phyloP scores from a whole-genome alignment of 92 coral and sea anemone species.

The Actinostola sp. region DNA sequence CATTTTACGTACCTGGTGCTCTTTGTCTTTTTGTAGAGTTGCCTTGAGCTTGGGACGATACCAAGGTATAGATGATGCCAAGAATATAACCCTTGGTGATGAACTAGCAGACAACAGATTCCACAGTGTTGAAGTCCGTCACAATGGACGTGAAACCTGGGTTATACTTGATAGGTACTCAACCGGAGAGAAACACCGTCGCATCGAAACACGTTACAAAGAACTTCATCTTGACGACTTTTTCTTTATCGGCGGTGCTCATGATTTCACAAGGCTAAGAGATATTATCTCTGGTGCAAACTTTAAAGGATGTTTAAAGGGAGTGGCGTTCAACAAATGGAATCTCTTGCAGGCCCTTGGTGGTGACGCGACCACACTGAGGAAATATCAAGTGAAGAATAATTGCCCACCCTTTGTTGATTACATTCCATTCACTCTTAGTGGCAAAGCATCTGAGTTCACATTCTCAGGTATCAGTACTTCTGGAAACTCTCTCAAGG shows the following conservation, averaged over 20 bases:
- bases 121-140: slow-evolving; percentile 55
- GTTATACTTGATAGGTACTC: slow-evolving; percentile 48
- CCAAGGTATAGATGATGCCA: slow-evolving; percentile 34
- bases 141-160: slow-evolving; percentile 22
- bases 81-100: slow-evolving; percentile 64
- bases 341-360: slow-evolving; percentile 33
- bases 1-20: neutral
- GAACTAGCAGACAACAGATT: slow-evolving; percentile 62
- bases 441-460: slow-evolving; percentile 26
- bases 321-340: slow-evolving; percentile 32
- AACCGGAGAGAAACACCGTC: slow-evolving; percentile 21
- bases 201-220: slow-evolving; percentile 45
- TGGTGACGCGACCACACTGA: slow-evolving; percentile 40
- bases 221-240: slow-evolving; percentile 56
- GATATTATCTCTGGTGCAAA: slow-evolving; percentile 60
- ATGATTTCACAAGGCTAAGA: slow-evolving; percentile 27
- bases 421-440: slow-evolving; percentile 57
- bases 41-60: slow-evolving; percentile 62
- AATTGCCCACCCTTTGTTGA: neutral
- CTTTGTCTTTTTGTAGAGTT: slow-evolving; percentile 31
- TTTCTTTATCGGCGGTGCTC: slow-evolving; percentile 72
- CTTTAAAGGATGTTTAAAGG: slow-evolving; percentile 70
- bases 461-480: neutral
- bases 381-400: slow-evolving; percentile 37
- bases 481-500: slow-evolving; percentile 11